A percentile compares a stretch with the other conserved stretches of the same genome.
Evolutionary conservation across 2,797 vertebrate genomes (phyloP).

Genomic region (Eupleurogrammus muticus): DNA sequence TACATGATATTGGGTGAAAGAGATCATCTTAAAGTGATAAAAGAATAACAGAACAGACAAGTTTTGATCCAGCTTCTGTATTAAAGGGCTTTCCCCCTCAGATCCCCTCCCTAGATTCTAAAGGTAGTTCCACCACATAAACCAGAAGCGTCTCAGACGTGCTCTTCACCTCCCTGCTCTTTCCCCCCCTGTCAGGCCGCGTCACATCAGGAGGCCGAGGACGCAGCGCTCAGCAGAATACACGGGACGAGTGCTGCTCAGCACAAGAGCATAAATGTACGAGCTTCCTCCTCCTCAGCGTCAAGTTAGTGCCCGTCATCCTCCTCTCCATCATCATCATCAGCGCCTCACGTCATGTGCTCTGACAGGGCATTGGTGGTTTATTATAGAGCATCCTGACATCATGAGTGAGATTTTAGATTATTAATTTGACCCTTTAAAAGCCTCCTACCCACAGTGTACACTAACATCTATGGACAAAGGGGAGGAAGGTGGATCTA

Average conservation of each 20-base stretch:
- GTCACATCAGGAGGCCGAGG: constrained; percentile 58
- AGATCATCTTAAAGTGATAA: constrained; percentile 15
- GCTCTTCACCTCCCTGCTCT: constrained; percentile 14
- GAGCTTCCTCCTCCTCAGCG: constrained; percentile 18
- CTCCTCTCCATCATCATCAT: constrained; percentile 41
- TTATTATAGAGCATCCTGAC: background rate
- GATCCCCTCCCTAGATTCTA: constrained; percentile 28
- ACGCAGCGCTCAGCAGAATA: constrained; percentile 62
- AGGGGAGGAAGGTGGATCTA: too few relatives aligned
- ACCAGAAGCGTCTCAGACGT: constrained; percentile 3
- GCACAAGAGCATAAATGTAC: constrained; percentile 63
- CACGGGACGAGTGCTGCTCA: constrained; percentile 52
- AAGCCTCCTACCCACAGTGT: too few relatives aligned
- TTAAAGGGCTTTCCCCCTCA: constrained; percentile 9
- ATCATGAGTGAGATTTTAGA: background rate
- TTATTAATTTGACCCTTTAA: background rate
- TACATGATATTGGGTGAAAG: constrained; percentile 16
- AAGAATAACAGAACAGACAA: constrained; percentile 4
- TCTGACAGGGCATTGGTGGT: constrained; percentile 25
- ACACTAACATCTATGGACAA: too few relatives aligned
- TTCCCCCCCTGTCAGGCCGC: constrained; percentile 43
- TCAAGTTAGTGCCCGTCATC: constrained; percentile 45
- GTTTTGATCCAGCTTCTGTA: background rate
- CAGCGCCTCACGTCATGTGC: constrained; percentile 40
- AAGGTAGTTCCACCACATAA: constrained; percentile 8